Percentiles rank a stretch among this genome's conserved stretches.
Conservation (phyloP, 2,888 invertebrate genomes). For the Choreutis nemorana region DNA sequence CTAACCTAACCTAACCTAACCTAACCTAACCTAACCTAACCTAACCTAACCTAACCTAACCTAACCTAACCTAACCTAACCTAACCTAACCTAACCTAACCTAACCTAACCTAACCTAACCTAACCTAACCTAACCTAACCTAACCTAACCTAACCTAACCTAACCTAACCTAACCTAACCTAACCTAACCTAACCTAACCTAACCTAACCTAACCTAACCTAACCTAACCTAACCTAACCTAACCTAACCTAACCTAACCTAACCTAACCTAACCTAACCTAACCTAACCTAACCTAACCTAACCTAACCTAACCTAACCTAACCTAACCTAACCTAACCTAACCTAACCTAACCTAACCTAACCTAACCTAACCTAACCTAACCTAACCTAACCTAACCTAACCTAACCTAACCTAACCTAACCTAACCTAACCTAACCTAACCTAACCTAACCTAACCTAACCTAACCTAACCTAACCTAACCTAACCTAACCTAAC, state of each 20-base stretch:
- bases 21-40: conserved; percentile 3
- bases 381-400: conserved; percentile 3
- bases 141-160: conserved; percentile 3
- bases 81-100: conserved; percentile 3
- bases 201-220: conserved; percentile 3
- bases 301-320: conserved; percentile 3
- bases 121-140: conserved; percentile 3
- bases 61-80: conserved; percentile 3
- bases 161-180: conserved; percentile 3
- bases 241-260: conserved; percentile 3
- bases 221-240: conserved; percentile 3
- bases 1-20: conserved; percentile 3
- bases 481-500: conserved; percentile 3
- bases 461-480: conserved; percentile 3
- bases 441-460: conserved; percentile 3
- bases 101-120: conserved; percentile 3
- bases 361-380: conserved; percentile 3
- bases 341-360: conserved; percentile 3
- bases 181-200: conserved; percentile 3
- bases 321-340: conserved; percentile 3
- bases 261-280: conserved; percentile 3
- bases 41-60: conserved; percentile 3
- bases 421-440: conserved; percentile 3
- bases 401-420: conserved; percentile 3
- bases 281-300: conserved; percentile 3